Conservation (phyloP, 2,113 vertebrate genomes). For the Pachypanchax playfairii region DNA sequence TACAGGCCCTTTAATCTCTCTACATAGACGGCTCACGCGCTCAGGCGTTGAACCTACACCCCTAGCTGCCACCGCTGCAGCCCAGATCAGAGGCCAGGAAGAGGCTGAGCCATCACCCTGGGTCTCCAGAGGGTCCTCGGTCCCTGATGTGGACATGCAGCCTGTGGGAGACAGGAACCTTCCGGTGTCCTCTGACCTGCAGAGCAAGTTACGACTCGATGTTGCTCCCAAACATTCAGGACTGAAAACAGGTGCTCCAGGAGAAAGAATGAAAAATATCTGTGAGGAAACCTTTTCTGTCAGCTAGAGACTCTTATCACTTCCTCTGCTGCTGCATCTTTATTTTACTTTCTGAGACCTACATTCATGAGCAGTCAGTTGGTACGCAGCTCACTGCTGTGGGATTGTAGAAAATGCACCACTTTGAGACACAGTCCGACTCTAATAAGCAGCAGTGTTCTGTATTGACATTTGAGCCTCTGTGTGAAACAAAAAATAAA, state of each 20-base stretch:
- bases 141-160: slow-evolving; percentile 18
- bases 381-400: too few relatives aligned
- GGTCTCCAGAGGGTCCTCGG: slow-evolving; percentile 24
- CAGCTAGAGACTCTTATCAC: slow-evolving; percentile 10
- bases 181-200: slow-evolving; percentile 7
- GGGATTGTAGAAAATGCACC: too few relatives aligned
- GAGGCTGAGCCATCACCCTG: slow-evolving; percentile 16
- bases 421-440: too few relatives aligned
- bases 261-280: background rate
- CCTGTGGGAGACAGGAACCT: slow-evolving; percentile 1
- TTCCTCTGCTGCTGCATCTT: too few relatives aligned
- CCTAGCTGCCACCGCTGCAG: slow-evolving; percentile 57
- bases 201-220: background rate
- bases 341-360: too few relatives aligned
- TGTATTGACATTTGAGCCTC: background rate
- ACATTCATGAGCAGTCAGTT: too few relatives aligned
- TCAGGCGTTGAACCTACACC: slow-evolving; percentile 61
- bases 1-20: slow-evolving; percentile 76
- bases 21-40: slow-evolving; percentile 66
- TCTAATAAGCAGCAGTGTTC: background rate
- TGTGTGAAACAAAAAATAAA: too few relatives aligned
- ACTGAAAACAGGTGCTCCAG: slow-evolving; percentile 3
- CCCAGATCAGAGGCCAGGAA: slow-evolving; percentile 60
- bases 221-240: slow-evolving; percentile 1
- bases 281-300: background rate